phyloP scores from a whole-genome alignment of 2,113 vertebrate species.

The Pelmatolapia mariae region DNA sequence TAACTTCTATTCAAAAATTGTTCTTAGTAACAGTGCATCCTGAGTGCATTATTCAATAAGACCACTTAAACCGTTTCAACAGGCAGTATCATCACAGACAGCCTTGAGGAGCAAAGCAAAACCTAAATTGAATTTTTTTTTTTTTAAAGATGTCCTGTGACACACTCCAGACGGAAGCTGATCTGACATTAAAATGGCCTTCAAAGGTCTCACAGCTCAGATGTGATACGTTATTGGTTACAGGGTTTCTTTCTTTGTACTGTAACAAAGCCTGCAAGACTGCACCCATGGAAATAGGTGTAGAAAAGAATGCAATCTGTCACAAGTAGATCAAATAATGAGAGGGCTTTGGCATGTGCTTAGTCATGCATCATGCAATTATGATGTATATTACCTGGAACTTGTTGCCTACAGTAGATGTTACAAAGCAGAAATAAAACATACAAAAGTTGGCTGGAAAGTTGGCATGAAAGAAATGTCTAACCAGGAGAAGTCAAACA shows the following conservation, averaged over 20 bases:
- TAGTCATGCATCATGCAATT: not conserved
- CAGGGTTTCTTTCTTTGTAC: not conserved
- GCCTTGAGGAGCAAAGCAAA: not conserved
- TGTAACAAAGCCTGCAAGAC: not conserved
- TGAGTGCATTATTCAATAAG: not conserved
- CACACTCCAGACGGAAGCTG: not conserved
- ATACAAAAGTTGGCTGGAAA: not conserved
- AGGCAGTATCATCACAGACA: not conserved
- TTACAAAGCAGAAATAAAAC: not conserved
- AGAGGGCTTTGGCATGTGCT: not conserved
- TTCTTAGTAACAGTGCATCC: not conserved
- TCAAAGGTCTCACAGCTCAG: conserved; percentile 7
- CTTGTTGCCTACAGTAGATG: not conserved
- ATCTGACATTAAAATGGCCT: conserved; percentile 29
- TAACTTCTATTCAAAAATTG: not conserved
- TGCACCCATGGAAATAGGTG: not conserved
- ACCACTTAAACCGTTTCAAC: not conserved
- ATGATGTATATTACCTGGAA: not conserved
- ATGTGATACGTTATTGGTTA: conserved; percentile 1
- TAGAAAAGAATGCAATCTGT: not conserved
- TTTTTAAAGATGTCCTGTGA: not conserved
- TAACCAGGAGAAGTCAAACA: not conserved
- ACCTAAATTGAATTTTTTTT: not conserved
- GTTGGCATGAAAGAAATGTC: not conserved
- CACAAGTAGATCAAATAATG: not conserved